Conservation (phyloP, 2,888 invertebrate species). For the Monoplex corrugatus region DNA sequence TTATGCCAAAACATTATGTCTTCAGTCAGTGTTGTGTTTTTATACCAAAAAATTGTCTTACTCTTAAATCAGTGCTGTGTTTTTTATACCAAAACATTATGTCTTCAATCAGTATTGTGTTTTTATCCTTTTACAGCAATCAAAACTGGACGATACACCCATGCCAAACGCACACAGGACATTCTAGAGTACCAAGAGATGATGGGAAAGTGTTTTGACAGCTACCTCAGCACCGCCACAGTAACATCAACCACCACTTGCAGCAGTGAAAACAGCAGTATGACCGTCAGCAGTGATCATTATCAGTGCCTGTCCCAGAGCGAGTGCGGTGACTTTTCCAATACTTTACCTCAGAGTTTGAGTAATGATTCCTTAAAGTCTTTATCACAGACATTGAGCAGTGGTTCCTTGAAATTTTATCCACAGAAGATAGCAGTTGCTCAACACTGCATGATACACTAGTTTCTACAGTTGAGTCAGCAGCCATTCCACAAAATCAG, state of each 20-base stretch:
- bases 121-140: constrained; percentile 38
- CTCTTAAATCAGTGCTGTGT: too few species aligned
- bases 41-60: too few species aligned
- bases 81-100: too few species aligned
- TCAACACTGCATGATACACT: not conserved
- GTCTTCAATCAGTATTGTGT: too few species aligned
- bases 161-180: constrained; percentile 49
- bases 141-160: constrained; percentile 49
- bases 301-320: too few species aligned
- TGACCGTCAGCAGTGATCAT: too few species aligned
- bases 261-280: constrained; percentile 37
- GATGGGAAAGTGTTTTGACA: constrained; percentile 62
- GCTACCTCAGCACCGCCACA: constrained; percentile 47
- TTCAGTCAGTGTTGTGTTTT: too few species aligned
- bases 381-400: not conserved
- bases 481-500: not conserved
- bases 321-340: too few species aligned
- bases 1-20: too few species aligned
- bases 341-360: too few species aligned
- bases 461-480: not conserved
- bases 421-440: not conserved
- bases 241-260: not conserved
- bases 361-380: too few species aligned
- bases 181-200: constrained; percentile 39
- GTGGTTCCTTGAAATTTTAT: not conserved